Evolutionary conservation across 2,113 vertebrate species (phyloP), one percentile per base, ranked within the genome.

Genomic region (Dicerorhinus sumatrensis): DNA sequence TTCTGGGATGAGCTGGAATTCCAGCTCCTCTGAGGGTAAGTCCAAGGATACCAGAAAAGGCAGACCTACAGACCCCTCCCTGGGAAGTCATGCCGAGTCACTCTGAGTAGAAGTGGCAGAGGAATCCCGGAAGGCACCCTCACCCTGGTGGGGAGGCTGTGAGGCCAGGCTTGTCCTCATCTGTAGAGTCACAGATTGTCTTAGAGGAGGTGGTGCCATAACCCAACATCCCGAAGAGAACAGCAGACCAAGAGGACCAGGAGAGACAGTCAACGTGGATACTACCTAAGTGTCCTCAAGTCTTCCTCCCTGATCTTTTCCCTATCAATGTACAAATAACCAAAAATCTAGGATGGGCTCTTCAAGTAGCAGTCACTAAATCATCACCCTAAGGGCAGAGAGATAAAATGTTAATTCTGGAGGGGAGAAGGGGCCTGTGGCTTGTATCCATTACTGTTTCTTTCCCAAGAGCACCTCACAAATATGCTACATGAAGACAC

Each of bases 401-500:
- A 69, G 48, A 60, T 20, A 36, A 90, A 67, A 42, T 23, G 9
- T n/a, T 11, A 58, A 39, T 27, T 4, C 0, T 67, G n/a, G 17
- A n/a, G 33, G 5, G 2, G 18, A 1, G 13, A 29, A 5, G n/a
- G 17, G 2, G 33, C 1, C 60, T 36, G 1, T 16, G 33, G 33
- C 8, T 42, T 75, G 1, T n/a, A 14, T 62, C 87, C 20, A 25
- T 46, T 63, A 58, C 18, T 62, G 72, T 33, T 21, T 83, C 75
- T 82, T 77, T 58, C 20, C 72, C 8, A 58, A 80, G 54, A 77
- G 9, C 4, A 9, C 17, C 60, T 73, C 48, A 39, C 23, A 56
- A 56, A 83, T 10, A 51, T 23, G 23, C 21, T 60, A 18, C 5
- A 3, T 48, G 42, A 89, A 91, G 77, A 42, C 20, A 21, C 14